phyloP scores from a whole-genome alignment of 2,113 vertebrate genomes.

The Salvelinus alpinus region DNA sequence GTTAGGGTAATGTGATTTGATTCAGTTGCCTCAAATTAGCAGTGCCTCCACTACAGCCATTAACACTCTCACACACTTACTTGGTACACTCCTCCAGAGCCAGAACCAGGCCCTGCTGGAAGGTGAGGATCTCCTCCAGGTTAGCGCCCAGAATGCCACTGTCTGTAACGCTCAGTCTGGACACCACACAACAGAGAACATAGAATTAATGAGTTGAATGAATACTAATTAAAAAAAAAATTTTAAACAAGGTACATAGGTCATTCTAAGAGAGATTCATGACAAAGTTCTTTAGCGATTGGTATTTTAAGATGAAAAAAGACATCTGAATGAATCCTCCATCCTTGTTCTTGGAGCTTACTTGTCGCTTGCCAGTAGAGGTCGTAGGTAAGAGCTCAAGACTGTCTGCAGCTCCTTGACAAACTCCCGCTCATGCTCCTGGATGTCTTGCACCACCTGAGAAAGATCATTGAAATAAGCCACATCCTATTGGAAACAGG shows the following conservation, averaged over 20 bases:
- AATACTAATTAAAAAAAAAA: too few species aligned
- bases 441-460: slow-evolving; percentile 95
- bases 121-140: slow-evolving; percentile 89
- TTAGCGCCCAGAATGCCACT: slow-evolving; percentile 85
- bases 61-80: slow-evolving; percentile 71
- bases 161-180: slow-evolving; percentile 84
- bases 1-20: too few species aligned
- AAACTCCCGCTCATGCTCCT: slow-evolving; percentile 95
- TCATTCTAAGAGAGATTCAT: not conserved
- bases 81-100: slow-evolving; percentile 92
- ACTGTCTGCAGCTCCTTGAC: slow-evolving; percentile 92
- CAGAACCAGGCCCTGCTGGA: slow-evolving; percentile 90
- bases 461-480: not conserved
- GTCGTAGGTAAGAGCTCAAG: slow-evolving; percentile 87
- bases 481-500: too few species aligned
- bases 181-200: not conserved
- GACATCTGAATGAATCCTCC: not conserved
- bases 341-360: slow-evolving; percentile 72
- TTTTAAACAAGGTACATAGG: not conserved
- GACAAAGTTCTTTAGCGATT: too few species aligned
- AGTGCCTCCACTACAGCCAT: too few species aligned
- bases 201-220: not conserved
- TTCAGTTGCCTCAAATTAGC: too few species aligned
- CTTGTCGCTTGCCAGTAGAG: slow-evolving; percentile 92
- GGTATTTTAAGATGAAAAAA: not conserved